Base-by-base conservation (phyloP, 2,888 invertebrate species). In the Leucoma salicis region DNA sequence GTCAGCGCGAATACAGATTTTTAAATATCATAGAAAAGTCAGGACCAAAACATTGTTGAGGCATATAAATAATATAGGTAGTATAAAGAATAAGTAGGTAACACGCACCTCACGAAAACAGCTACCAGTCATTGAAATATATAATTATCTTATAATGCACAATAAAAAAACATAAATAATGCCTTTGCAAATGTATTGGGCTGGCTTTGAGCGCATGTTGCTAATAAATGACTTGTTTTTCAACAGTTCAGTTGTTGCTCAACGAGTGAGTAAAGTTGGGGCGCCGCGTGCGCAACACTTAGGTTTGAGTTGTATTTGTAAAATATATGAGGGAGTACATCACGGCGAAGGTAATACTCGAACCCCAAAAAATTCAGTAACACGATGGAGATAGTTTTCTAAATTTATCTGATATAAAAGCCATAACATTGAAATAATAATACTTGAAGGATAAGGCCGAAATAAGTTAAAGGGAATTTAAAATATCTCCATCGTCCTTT, bases 141-240 rank as follows among this genome's bases (percentile, higher is more conserved):
- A 27, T 15, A 32, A 32, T 31, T 12, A 10, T 31, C 2, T n/a
- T n/a, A 6, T 11, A 31, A 8, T 42, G 43, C 44, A 47, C 40
- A 37, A 13, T 14, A 29, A 16, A 40, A 33, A 21, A 27, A 25
- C 11, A 16, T 32, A 42, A 51, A 43, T 24, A 38, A 57, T 84
- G 83, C 82, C 79, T 84, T 78, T 70, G 63, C 79, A 74, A 78
- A 64, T 63, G 64, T 64, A 65, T 82, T 83, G 83, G 80, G 81
- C 74, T 74, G 83, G 75, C 82, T 89, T 89, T 78, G 67, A 75
- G 76, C 84, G 86, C 88, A 89, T 88, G 87, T 87, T 82, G 88
- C 88, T 89, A 89, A 89, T 89, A 79, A 88, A 87, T 87, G 67
- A 89, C 89, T 89, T 89, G 86, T 89, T 88, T 89, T 89, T 89